phyloP scores from a whole-genome alignment of 1,140 invertebrate genomes.

The Pogonognathellus flavescens region DNA sequence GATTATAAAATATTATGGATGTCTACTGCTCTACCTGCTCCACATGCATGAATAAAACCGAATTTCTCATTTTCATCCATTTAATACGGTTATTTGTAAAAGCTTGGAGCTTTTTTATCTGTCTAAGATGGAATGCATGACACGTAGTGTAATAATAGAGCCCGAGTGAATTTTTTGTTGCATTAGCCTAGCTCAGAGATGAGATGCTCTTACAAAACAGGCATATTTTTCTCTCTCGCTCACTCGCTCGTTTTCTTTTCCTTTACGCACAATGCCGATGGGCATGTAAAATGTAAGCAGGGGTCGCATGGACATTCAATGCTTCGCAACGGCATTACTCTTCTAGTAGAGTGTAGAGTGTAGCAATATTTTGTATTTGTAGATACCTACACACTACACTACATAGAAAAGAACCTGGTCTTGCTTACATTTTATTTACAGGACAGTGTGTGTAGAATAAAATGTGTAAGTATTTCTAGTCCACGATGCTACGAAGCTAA shows the following conservation, averaged over 20 bases:
- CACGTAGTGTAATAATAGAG: conserved; percentile 55
- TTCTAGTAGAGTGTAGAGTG: too few relatives aligned
- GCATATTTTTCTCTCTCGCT: conserved; percentile 6
- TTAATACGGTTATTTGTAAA: conserved; percentile 61
- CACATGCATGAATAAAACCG: conserved; percentile 50
- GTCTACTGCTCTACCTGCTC: not conserved
- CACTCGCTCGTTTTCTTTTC: conserved; percentile 35
- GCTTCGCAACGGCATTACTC: not conserved
- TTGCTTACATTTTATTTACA: not conserved
- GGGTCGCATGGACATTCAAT: conserved; percentile 48
- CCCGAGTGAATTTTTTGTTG: conserved; percentile 29
- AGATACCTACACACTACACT: too few relatives aligned
- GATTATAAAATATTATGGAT: not conserved
- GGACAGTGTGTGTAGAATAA: too few relatives aligned
- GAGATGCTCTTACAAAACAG: not conserved
- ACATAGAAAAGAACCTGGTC: not conserved
- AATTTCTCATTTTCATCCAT: conserved; percentile 55
- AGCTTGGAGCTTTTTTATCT: conserved; percentile 34
- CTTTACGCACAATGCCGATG: conserved; percentile 47
- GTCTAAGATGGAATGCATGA: conserved; percentile 53
- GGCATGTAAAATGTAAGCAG: conserved; percentile 29
- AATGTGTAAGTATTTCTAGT: too few relatives aligned
- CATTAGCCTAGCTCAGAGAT: not conserved
- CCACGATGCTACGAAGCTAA: too few relatives aligned
- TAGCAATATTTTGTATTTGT: too few relatives aligned